Percentiles rank a stretch among this genome's conserved stretches.
These are phyloP conservation scores for Vulpes lagopus DNA, from an alignment of 2,113 vertebrate species.

Conservation along the genomic window DNA sequence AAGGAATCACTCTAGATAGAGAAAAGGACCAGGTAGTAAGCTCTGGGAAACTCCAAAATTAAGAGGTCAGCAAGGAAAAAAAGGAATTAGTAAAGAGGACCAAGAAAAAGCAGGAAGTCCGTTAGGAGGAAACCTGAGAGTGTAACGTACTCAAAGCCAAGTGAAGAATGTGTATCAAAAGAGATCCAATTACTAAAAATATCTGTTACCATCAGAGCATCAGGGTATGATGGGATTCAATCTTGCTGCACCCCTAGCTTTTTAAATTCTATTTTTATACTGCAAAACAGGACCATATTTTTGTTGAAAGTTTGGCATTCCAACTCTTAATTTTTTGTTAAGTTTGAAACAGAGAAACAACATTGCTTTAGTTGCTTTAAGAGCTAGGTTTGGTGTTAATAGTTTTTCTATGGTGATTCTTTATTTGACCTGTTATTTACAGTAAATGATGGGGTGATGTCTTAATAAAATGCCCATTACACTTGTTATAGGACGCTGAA, in stretches of 20 bases:
- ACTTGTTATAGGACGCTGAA: neutral
- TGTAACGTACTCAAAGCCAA: neutral
- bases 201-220: neutral
- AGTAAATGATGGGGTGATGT: neutral
- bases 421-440: neutral
- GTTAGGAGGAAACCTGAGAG: neutral
- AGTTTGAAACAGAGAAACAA: constrained; percentile 32
- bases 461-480: neutral
- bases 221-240: neutral
- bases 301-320: constrained; percentile 15
- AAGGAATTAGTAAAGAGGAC: neutral
- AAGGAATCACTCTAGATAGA: neutral
- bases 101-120: neutral
- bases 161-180: neutral
- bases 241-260: neutral
- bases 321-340: neutral
- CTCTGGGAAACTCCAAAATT: neutral
- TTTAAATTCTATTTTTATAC: constrained; percentile 61
- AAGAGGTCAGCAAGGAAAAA: neutral
- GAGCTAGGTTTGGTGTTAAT: neutral
- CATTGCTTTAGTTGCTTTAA: constrained; percentile 2
- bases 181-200: neutral
- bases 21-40: neutral
- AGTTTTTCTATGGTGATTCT: neutral
- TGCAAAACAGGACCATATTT: constrained; percentile 25